These are phyloP conservation scores for Acheta domesticus DNA, from an alignment of 2,888 invertebrate species.

Conservation along the genomic window DNA sequence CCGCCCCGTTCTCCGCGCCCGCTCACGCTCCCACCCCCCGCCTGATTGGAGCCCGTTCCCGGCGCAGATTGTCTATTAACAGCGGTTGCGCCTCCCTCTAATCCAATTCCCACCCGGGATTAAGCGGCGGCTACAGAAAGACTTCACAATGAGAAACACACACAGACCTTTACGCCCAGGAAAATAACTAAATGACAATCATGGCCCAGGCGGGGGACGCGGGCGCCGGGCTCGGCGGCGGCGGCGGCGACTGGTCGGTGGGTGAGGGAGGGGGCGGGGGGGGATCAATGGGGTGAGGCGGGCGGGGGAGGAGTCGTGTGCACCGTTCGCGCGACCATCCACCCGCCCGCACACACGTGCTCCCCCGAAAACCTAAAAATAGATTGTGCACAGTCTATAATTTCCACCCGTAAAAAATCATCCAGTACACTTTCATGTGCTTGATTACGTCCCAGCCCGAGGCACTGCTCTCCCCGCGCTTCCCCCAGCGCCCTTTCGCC, in stretches of 20 bases:
- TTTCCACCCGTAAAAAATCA: neutral
- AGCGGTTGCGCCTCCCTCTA: constrained; percentile 24
- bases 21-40: neutral
- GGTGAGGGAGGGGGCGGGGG: neutral
- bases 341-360: neutral
- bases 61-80: constrained; percentile 32
- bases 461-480: neutral
- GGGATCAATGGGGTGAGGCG: neutral
- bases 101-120: constrained; percentile 27
- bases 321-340: neutral
- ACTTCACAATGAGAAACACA: constrained; percentile 18
- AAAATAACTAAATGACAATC: constrained; percentile 18
- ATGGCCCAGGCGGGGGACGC: neutral
- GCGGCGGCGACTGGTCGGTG: neutral
- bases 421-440: constrained; percentile 8
- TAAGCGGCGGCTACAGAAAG: constrained; percentile 18
- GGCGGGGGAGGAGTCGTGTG: neutral
- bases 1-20: neutral
- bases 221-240: neutral
- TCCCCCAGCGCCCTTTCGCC: neutral
- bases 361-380: neutral
- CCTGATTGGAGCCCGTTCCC: constrained; percentile 1
- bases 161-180: constrained; percentile 10
- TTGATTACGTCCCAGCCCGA: constrained; percentile 9
- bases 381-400: neutral